A percentile compares a stretch with the other conserved stretches of the same genome.
phyloP scores from a whole-genome alignment of 2,797 vertebrate genomes.

The Epinephelus awoara region DNA sequence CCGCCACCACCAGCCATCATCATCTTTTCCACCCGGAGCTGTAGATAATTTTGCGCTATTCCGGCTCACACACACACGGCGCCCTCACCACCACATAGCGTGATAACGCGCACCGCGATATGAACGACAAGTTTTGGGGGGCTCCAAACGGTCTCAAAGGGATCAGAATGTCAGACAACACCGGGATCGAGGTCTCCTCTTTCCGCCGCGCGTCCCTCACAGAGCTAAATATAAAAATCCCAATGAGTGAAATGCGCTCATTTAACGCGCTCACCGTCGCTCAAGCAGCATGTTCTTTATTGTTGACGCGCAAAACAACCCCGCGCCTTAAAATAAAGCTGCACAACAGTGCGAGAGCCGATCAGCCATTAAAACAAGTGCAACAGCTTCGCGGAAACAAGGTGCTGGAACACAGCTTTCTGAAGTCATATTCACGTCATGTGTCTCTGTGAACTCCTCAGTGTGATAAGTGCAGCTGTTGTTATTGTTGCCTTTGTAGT shows the following conservation, averaged over 20 bases:
- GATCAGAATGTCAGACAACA: constrained; percentile 68
- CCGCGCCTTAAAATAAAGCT: constrained; percentile 47
- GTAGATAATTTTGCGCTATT: constrained; percentile 71
- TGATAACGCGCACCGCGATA: constrained; percentile 48
- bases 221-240: constrained; percentile 79
- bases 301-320: constrained; percentile 69
- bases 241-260: constrained; percentile 78
- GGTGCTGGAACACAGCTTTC: background rate
- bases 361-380: constrained; percentile 57
- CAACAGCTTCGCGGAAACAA: constrained; percentile 35
- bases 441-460: constrained; percentile 33
- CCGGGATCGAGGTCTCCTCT: constrained; percentile 58
- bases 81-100: constrained; percentile 66
- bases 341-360: constrained; percentile 21
- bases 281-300: constrained; percentile 68
- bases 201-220: constrained; percentile 50
- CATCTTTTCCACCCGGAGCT: constrained; percentile 82
- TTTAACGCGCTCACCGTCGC: constrained; percentile 71
- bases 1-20: constrained; percentile 88
- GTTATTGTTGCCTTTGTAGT: constrained; percentile 78
- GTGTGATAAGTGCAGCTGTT: constrained; percentile 76
- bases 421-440: constrained; percentile 60
- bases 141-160: constrained; percentile 39
- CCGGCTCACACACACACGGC: constrained; percentile 50
- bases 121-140: constrained; percentile 67